Base-by-base conservation (phyloP, 2,113 vertebrate species). In the Macaca mulatta region DNA sequence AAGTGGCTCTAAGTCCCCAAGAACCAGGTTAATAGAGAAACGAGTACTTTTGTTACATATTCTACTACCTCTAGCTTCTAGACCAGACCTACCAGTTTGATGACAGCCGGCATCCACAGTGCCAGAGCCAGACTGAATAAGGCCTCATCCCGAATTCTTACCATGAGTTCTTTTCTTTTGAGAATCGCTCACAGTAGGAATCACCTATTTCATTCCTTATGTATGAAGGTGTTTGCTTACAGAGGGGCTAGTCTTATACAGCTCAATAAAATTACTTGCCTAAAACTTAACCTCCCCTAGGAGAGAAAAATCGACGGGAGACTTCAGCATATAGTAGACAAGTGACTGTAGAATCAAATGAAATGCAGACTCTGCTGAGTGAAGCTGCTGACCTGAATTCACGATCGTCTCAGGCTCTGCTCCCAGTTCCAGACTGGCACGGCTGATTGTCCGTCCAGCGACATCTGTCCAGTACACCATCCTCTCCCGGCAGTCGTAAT, bases 401-500 rank as follows among this genome's bases (percentile, higher is more conserved):
- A 99, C 98, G 50, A 99, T 67, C 0, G 98, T 99, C 98, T 99
- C 99, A 0, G 99, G 99, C 97, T 99, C 99, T 0, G 99, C 98
- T 16, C 99, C 99, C 0, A 98, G 92, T 14, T 98, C 98, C 98
- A 99, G 89, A 0, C 99, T 98, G 0, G 99, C 99, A 61, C 99
- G 98, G 98, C 98, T 99, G 95, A 99, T 99, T 22, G 99, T 99
- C 84, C 99, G 98, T 0, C 99, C 99, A 0, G 99, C 99, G 59
- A 99, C 98, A 17, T 99, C 99, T 0, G 99, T 99, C 99, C 99
- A 99, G 67, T 99, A 99, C 35, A 99, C 99, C 61, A 98, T 99
- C 97, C 98, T 99, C 80, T 99, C 99, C 79, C 97, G 98, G 98
- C 99, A 99, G 98, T 99, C 99, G 0, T 99, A 99, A 98, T 99